Conservation (phyloP, 2,797 vertebrate genomes). For the Pampus argenteus region DNA sequence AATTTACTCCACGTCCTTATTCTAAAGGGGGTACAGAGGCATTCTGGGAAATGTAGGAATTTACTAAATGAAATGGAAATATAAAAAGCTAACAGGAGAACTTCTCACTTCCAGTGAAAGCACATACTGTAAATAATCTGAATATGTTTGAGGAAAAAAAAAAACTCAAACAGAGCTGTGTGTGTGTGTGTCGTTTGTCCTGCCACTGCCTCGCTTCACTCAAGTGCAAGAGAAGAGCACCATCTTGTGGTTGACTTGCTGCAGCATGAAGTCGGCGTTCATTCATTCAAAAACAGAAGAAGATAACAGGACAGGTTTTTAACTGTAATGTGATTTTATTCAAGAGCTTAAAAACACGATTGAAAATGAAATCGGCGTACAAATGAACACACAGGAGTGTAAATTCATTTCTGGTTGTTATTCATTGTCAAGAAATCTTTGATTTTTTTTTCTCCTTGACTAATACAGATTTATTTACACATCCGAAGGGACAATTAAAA, state of each 20-base stretch:
- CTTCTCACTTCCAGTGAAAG: slow-evolving; percentile 10
- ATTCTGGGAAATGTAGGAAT: background rate
- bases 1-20: background rate
- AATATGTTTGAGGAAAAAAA: slow-evolving; percentile 6
- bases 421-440: slow-evolving; percentile 53
- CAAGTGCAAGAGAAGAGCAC: slow-evolving; percentile 30
- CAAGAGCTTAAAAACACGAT: slow-evolving; percentile 73
- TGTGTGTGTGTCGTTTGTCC: slow-evolving; percentile 8
- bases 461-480: slow-evolving; percentile 56
- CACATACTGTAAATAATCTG: slow-evolving; percentile 14
- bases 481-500: slow-evolving; percentile 39
- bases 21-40: background rate
- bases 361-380: slow-evolving; percentile 70
- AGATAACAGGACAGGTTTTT: background rate
- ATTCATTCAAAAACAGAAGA: background rate
- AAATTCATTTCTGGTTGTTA: slow-evolving; percentile 62
- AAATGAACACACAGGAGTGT: slow-evolving; percentile 70
- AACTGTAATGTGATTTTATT: slow-evolving; percentile 76
- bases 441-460: slow-evolving; percentile 40
- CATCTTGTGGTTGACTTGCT: slow-evolving; percentile 69
- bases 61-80: background rate
- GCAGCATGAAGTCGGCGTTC: background rate
- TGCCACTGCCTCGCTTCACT: background rate
- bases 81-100: too few relatives aligned
- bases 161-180: slow-evolving; percentile 19